phyloP scores from a whole-genome alignment of 2,797 vertebrate genomes.

The Delichon dasypus region DNA sequence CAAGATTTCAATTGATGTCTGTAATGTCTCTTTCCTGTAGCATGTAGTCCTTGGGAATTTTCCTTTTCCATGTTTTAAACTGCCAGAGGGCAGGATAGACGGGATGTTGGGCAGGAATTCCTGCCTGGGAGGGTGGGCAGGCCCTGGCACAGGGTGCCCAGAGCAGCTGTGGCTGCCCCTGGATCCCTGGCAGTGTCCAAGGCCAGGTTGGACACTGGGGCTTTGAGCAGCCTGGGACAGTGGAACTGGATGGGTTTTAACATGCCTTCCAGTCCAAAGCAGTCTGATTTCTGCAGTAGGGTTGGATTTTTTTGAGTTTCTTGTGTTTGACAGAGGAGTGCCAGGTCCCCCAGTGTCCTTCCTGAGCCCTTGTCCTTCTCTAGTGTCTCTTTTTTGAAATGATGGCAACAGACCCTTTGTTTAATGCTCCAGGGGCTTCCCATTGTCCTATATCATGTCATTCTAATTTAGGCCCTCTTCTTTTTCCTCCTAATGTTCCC shows the following conservation, averaged over 20 bases:
- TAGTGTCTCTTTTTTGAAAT: not conserved
- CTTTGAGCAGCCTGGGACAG: not conserved
- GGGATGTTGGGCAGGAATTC: not conserved
- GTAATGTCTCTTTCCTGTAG: not conserved
- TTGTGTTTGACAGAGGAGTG: not conserved
- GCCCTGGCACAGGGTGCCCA: not conserved
- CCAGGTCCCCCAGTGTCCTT: not conserved
- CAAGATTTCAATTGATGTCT: not conserved
- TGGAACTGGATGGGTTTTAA: not conserved
- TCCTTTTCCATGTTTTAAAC: not conserved
- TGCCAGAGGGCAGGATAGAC: not conserved
- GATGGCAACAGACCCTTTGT: not conserved
- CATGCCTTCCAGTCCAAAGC: not conserved
- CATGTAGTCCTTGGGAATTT: not conserved
- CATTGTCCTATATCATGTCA: not conserved
- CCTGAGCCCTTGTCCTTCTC: not conserved
- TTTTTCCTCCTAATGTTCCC: not conserved
- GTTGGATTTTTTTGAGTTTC: accelerated
- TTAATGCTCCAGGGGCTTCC: not conserved
- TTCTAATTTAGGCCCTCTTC: not conserved
- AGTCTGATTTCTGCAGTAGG: not conserved
- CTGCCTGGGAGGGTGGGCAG: not conserved
- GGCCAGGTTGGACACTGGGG: not conserved
- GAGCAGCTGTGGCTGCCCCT: not conserved
- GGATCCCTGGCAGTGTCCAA: not conserved